phyloP scores from a whole-genome alignment of 2,797 vertebrate species.

The Eulemur coronatus region DNA sequence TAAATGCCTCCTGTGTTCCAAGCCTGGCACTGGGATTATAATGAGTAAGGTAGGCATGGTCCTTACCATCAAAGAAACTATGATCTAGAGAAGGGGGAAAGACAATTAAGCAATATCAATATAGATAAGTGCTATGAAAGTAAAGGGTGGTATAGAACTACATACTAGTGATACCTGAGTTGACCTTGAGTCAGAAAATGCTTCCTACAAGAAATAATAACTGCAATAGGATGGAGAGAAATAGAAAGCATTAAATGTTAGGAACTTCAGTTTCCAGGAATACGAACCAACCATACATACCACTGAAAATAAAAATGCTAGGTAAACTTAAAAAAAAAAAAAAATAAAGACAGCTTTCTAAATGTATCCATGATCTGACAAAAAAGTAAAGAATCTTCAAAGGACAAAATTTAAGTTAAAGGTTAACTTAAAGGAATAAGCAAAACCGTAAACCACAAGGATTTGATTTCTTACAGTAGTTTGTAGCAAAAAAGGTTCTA shows the following conservation, averaged over 20 bases:
- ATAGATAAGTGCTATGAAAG: neutral
- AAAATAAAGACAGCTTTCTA: neutral
- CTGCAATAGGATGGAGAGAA: neutral
- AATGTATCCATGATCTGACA: neutral
- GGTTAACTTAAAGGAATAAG: neutral
- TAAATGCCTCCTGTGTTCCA: neutral
- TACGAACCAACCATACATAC: neutral
- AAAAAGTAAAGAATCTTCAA: neutral
- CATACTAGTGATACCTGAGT: neutral
- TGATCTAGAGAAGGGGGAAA: neutral
- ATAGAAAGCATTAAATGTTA: neutral
- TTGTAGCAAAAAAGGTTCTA: neutral
- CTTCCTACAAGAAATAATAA: neutral
- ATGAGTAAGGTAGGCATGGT: neutral
- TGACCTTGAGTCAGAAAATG: neutral
- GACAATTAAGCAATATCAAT: neutral
- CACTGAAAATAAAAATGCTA: neutral
- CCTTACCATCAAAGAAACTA: neutral
- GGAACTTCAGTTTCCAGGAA: neutral
- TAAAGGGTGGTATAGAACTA: neutral
- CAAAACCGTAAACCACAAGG: neutral
- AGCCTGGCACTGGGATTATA: neutral
- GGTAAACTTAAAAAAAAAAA: neutral
- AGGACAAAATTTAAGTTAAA: conserved; percentile 32
- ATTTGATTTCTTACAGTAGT: neutral